phyloP scores from a whole-genome alignment of 2,797 vertebrate species.

The Notamacropus eugenii region DNA sequence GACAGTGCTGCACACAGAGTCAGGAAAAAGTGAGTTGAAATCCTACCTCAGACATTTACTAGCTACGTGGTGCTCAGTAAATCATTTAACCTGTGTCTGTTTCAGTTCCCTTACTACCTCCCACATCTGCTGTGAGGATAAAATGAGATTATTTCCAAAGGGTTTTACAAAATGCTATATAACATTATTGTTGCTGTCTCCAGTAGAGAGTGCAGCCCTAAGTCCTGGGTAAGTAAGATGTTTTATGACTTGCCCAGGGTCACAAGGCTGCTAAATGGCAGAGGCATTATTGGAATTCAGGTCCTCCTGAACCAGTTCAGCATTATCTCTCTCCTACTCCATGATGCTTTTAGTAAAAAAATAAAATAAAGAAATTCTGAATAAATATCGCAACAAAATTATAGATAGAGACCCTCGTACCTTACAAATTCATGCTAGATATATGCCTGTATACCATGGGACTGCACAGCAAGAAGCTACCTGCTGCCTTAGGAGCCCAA shows the following conservation, averaged over 20 bases:
- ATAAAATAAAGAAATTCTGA: background rate
- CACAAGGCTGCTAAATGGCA: background rate
- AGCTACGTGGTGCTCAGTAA: background rate
- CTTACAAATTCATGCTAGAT: background rate
- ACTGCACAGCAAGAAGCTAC: background rate
- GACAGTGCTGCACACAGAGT: background rate
- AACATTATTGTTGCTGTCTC: background rate
- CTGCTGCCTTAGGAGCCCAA: background rate
- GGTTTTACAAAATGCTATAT: background rate
- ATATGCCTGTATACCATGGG: background rate
- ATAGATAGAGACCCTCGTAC: background rate
- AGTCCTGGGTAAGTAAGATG: background rate
- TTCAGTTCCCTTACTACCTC: background rate
- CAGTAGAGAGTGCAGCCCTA: background rate
- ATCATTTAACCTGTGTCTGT: background rate
- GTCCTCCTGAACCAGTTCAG: background rate
- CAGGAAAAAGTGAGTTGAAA: background rate
- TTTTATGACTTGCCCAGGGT: background rate
- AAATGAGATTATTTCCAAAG: background rate
- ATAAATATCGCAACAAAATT: background rate
- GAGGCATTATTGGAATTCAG: background rate
- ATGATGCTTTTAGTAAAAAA: background rate
- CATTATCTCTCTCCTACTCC: background rate
- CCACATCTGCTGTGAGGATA: background rate
- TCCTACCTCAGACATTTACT: background rate